Evolutionary conservation across 2,797 vertebrate species (phyloP).

Genomic region (Mormyrops attenuatus): DNA sequence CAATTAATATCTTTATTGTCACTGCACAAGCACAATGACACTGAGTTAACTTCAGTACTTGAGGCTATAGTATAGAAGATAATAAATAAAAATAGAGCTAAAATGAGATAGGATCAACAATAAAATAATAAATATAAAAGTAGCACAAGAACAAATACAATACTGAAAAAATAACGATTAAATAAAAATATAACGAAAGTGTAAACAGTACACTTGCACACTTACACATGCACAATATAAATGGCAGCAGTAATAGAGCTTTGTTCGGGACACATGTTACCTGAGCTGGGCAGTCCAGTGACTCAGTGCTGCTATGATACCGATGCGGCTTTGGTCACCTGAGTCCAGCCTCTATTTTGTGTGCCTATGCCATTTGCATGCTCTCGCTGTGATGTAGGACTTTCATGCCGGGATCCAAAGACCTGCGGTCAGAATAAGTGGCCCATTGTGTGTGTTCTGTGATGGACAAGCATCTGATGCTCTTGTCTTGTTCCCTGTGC

Average conservation of each 20-base stretch:
- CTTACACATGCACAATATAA: neutral
- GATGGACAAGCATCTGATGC: neutral
- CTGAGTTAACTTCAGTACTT: neutral
- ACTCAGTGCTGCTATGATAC: neutral
- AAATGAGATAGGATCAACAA: neutral
- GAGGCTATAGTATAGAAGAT: neutral
- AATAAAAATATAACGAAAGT: neutral
- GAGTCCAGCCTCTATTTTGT: neutral
- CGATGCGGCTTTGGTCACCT: no score
- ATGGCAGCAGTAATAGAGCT: neutral
- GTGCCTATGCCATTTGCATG: neutral
- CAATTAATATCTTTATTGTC: neutral
- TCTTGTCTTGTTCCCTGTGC: neutral
- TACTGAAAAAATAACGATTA: neutral
- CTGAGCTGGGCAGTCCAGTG: neutral
- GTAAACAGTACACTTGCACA: neutral
- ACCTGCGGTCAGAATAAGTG: neutral
- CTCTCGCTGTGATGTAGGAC: neutral
- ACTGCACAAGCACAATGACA: neutral
- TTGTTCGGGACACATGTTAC: neutral
- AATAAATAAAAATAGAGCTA: neutral
- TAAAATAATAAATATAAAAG: neutral
- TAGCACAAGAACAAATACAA: neutral
- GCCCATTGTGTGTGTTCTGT: neutral
- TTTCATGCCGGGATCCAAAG: neutral